Base-by-base conservation (phyloP, 2,888 invertebrate genomes). In the Drosophila anceps region DNA sequence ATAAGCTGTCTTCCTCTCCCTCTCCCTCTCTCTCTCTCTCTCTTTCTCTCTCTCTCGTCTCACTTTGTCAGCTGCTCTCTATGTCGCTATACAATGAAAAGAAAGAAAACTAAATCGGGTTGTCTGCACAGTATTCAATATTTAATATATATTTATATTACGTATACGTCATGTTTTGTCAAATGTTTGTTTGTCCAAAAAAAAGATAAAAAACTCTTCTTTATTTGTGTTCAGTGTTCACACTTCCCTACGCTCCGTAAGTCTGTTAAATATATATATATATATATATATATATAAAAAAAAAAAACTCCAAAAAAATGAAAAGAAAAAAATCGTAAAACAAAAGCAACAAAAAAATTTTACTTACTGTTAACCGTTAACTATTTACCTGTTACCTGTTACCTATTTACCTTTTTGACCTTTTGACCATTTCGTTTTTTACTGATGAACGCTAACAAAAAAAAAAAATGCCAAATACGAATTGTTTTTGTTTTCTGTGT, bases 181-280 rank as follows among this genome's bases (percentile, higher is more conserved):
- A 60, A 71, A 57, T 82, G 76, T 86, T 76, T 65, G 55, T 77
- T 64, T 63, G 66, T 60, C 57, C 55, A 75, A 77, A 37, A 18
- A 31, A 20, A 48, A 48, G 48, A 48, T 48, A 48, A 48, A 48
- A 48, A 18, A 54, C 65, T 88, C 90, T 92, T 91, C 91, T 92
- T 91, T 92, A 91, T 91, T 91, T 91, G 90, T 83, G 85, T 79
- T 88, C 88, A 87, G 67, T 66, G 87, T 90, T 88, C 92, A 91
- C 91, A 91, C 91, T 89, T 84, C 69, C 78, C 85, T 70, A 78
- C 75, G 82, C 84, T 82, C 79, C 90, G 91, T 90, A 91, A 83
- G 84, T 90, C 81, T 83, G 67, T 75, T 55, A 33, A 31, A 46
- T 60, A 41, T 27, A 15, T 1, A n/a, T n/a, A n/a, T n/a, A n/a